phyloP scores from a whole-genome alignment of 2,888 invertebrate species.

The Watsonalla cultraria region DNA sequence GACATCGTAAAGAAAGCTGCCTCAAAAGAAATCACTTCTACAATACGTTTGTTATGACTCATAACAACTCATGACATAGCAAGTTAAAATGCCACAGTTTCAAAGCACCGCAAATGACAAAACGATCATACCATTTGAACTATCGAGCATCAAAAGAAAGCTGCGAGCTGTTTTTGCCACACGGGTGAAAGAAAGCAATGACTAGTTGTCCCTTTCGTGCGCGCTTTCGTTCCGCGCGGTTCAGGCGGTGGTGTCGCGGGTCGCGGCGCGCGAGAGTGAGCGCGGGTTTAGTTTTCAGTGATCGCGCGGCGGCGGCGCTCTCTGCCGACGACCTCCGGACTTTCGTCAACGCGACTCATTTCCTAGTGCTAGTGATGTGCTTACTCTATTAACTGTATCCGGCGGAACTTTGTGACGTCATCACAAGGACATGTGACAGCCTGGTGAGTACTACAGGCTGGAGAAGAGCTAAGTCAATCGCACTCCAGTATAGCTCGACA shows the following conservation, averaged over 20 bases:
- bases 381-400: conserved; percentile 40
- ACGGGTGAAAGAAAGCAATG: conserved; percentile 65
- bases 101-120: conserved; percentile 9
- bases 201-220: conserved; percentile 65
- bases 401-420: conserved; percentile 42
- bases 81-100: neutral
- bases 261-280: conserved; percentile 46
- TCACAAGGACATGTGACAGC: conserved; percentile 37
- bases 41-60: too few species aligned
- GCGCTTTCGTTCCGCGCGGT: conserved; percentile 60
- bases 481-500: conserved; percentile 47
- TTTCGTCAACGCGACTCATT: conserved; percentile 53
- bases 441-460: conserved; percentile 47
- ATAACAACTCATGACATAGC: neutral
- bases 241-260: conserved; percentile 26
- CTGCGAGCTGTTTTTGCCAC: conserved; percentile 44
- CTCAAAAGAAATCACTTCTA: too few species aligned
- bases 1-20: too few species aligned
- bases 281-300: conserved; percentile 69
- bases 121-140: conserved; percentile 24
- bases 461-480: conserved; percentile 29
- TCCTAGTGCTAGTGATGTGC: conserved; percentile 69
- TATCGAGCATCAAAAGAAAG: conserved; percentile 53
- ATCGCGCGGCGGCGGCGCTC: conserved; percentile 67
- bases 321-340: conserved; percentile 63